Conservation (phyloP, 1,140 invertebrate species). For the Sitophilus oryzae region DNA sequence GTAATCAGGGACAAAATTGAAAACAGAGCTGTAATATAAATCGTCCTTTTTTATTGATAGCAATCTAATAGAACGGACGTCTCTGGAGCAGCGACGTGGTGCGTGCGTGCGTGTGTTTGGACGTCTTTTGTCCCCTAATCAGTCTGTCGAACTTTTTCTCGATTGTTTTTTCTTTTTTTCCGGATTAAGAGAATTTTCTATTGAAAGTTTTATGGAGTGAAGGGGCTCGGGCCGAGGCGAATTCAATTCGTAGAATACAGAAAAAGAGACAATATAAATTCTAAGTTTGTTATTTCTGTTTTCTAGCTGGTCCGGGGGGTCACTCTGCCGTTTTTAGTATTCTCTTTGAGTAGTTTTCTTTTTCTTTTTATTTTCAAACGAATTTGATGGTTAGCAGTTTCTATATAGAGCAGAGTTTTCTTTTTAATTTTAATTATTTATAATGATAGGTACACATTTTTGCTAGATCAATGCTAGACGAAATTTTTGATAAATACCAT, state of each 20-base stretch:
- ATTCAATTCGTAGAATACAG: conserved; percentile 17
- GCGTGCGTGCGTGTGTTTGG: conserved; percentile 16
- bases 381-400: too few relatives aligned
- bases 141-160: conserved; percentile 23
- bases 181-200: conserved; percentile 24
- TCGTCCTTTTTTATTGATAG: too few relatives aligned
- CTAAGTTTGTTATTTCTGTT: conserved; percentile 4
- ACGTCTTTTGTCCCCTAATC: conserved; percentile 23
- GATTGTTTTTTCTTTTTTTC: conserved; percentile 18
- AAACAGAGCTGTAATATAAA: too few relatives aligned
- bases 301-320: neutral
- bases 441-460: too few relatives aligned
- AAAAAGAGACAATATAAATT: conserved; percentile 10
- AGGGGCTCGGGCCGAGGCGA: conserved; percentile 4
- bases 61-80: too few relatives aligned
- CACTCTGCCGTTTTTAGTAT: neutral
- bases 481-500: too few relatives aligned
- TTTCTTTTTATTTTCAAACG: too few relatives aligned
- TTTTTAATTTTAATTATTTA: too few relatives aligned
- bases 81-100: too few relatives aligned
- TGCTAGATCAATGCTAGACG: too few relatives aligned
- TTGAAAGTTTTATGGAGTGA: conserved; percentile 22
- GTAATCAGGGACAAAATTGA: too few relatives aligned
- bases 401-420: too few relatives aligned
- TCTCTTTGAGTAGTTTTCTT: neutral